Evolutionary conservation across 2,113 vertebrate genomes (phyloP), one percentile per base, ranked within the genome.

Genomic region (Erythrocercus mccallii): DNA sequence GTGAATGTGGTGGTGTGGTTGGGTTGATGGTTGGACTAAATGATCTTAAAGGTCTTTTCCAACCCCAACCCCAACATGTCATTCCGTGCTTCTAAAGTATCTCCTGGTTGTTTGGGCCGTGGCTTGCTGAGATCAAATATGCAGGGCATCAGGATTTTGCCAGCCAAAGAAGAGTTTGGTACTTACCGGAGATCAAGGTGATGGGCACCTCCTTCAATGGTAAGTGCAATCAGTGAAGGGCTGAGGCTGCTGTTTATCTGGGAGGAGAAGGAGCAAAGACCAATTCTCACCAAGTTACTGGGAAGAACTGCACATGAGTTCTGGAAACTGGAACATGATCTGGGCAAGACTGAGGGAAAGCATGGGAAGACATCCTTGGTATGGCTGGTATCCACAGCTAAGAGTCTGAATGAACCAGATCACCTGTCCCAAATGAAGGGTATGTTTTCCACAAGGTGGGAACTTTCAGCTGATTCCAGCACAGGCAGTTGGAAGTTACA

Each of bases 131-230:
- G 54, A n/a, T 42, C 23, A 40, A 56, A 54, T 38, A 72, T 13
- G 15, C 37, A 50, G 47, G 20, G 54, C 19, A 69, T 51, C 0
- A 66, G 28, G 60, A n/a, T 71, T 71, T 48, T 37, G 35, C 50
- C 21, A 60, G 50, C 23, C 30, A 61, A 57, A 69, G n/a, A 23
- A 38, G n/a, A 27, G 31, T 15, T 70, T 0, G 0, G 72, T 35
- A 84, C 93, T 17, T 94, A 99, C 99, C 99, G 98, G 78, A 99
- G 98, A 94, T 99, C 99, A 4, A 99, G 97, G 88, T 99, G 99
- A 81, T 99, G 99, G 8, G 99, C 99, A 2, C 98, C 99, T 30
- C 98, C 98, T 25, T 77, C 81, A 73, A 99, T 97, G 81, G 97
- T 98, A 83, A 99, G 21, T 0, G 99, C 98, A 2, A 98, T 90